These are phyloP conservation scores for Cydia splendana DNA, from an alignment of 1,140 invertebrate genomes.

Conservation along the genomic window DNA sequence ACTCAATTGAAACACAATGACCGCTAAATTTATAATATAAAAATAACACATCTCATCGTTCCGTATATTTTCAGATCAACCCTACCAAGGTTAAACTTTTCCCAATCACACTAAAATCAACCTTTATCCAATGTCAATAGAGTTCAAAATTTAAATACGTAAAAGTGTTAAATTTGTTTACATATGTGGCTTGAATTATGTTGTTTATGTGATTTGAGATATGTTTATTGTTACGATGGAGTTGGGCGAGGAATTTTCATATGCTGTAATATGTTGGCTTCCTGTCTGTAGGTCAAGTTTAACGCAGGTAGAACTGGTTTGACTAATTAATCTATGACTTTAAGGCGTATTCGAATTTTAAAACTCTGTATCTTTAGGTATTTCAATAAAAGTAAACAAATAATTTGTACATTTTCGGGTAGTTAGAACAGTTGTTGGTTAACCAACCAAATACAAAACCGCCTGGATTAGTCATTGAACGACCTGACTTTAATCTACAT, in stretches of 20 bases:
- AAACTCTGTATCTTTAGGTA: too few relatives aligned
- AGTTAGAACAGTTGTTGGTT: too few relatives aligned
- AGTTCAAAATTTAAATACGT: neutral
- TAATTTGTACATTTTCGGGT: too few relatives aligned
- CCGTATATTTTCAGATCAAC: neutral
- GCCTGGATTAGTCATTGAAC: too few relatives aligned
- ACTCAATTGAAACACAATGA: neutral
- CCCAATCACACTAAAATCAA: neutral
- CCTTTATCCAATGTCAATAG: neutral
- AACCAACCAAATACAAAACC: too few relatives aligned
- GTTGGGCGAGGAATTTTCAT: neutral
- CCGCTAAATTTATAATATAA: neutral
- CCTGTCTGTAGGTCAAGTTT: neutral
- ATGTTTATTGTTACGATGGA: neutral
- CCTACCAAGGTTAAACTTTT: conserved; percentile 7
- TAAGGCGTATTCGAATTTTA: too few relatives aligned
- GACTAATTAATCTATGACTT: neutral
- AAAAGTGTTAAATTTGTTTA: neutral
- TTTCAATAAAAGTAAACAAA: too few relatives aligned
- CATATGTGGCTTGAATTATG: conserved; percentile 2
- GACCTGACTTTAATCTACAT: too few relatives aligned
- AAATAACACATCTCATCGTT: neutral
- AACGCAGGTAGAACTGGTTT: neutral
- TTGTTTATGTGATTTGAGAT: conserved; percentile 3
- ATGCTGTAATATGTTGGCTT: neutral